Evolutionary conservation across 1,140 invertebrate species (phyloP), one percentile per base, ranked within the genome.

Genomic region (Teleogryllus occipitalis): DNA sequence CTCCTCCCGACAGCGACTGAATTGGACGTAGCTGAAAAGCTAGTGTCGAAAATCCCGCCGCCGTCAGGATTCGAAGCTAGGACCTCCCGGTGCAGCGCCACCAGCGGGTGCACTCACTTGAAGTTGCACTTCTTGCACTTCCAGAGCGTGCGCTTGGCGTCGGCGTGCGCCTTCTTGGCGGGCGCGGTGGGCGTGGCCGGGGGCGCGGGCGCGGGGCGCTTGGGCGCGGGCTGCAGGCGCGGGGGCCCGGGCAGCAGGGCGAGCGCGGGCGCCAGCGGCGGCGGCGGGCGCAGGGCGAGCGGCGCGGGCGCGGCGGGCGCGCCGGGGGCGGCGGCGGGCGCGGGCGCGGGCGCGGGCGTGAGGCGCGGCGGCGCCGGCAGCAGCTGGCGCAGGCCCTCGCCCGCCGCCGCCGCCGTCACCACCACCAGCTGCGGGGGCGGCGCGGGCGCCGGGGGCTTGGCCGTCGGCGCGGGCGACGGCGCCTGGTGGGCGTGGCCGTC

Each of bases 81-180:
- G n/a, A n/a, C n/a, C n/a, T n/a, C n/a, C n/a, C n/a, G n/a, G n/a
- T n/a, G 27, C 18, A 74, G 21, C 72, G 72, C 72, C n/a, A 39
- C 1, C 27, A 49, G 8, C 8, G 14, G 3, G 65, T n/a, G 54
- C 78, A 85, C 88, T 89, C 85, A 93, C 92, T 90, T 93, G 85
- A 93, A 95, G 84, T 92, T 91, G 83, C 94, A 96, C 83, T 94
- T 93, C 86, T 95, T 95, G 84, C 94, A 96, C 84, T 94, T 94
- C 88, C 92, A 93, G 75, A 92, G 85, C 18, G 90, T 91, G 80
- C 90, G 88, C 85, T 91, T 91, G 14, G 82, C 86, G 14, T 87
- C 77, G n/a, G 47, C 21, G n/a, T n/a, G 54, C 22, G 74, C 46
- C 21, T 47, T 46, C 22, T 79, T 79, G 0, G 74, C 7, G 7